Conservation (phyloP, 2,113 vertebrate genomes). For the Eptatretus burgeri region DNA sequence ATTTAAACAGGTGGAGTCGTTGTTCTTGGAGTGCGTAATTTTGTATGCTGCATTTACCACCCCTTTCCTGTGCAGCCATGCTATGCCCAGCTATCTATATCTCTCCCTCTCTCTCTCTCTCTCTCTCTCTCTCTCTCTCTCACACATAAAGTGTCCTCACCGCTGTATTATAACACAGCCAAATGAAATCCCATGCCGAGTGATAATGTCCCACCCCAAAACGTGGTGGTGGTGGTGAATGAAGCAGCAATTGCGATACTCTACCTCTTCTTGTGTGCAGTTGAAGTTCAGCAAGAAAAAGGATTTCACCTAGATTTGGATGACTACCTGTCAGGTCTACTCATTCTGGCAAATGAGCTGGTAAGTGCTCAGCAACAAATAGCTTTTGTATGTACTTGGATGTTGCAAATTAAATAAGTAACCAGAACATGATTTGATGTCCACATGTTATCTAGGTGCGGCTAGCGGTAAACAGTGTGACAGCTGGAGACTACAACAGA, state of each 20-base stretch:
- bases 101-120: no score
- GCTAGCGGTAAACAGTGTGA: slow-evolving; percentile 86
- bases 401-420: no score
- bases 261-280: slow-evolving; percentile 16
- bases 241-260: slow-evolving; percentile 4
- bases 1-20: no score
- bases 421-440: no score
- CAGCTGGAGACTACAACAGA: slow-evolving; percentile 55
- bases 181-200: background rate
- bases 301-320: slow-evolving; percentile 91
- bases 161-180: background rate
- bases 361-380: slow-evolving; percentile 18
- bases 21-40: no score
- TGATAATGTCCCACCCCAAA: no score
- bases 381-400: no score
- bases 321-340: slow-evolving; percentile 70
- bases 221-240: no score
- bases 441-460: slow-evolving; percentile 24
- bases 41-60: no score
- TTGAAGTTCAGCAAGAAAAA: slow-evolving; percentile 59
- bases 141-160: background rate
- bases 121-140: background rate
- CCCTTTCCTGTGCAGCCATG: no score
- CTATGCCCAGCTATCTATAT: no score
- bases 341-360: slow-evolving; percentile 81